Evolutionary conservation across 35 echinoderm and acorn worm species (phyloP).

Genomic region (Ophioderma brevispina): DNA sequence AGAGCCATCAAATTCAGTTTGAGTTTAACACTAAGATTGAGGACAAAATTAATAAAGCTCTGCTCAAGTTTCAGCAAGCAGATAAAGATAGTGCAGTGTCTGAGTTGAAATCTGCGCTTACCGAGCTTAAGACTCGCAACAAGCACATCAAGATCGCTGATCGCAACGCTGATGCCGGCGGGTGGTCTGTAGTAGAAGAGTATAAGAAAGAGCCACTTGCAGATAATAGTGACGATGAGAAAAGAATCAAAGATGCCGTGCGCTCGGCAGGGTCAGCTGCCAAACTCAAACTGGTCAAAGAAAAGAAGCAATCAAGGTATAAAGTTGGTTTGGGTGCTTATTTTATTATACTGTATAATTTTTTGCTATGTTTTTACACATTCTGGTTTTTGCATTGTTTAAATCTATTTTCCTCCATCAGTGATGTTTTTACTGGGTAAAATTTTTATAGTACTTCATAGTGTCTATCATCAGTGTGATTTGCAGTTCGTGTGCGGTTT

Average conservation of each 20-base stretch:
- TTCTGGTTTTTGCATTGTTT: neutral
- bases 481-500: neutral
- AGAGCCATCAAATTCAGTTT: neutral
- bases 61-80: neutral
- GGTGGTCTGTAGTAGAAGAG: neutral
- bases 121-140: neutral
- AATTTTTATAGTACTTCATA: neutral
- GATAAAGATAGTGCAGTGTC: neutral
- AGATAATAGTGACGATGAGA: neutral
- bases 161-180: neutral
- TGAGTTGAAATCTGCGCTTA: neutral
- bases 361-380: neutral
- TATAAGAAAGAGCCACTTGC: neutral
- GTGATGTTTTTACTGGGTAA: neutral
- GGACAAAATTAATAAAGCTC: neutral
- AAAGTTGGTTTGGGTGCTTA: neutral
- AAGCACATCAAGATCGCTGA: neutral
- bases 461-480: neutral
- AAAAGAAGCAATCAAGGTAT: neutral
- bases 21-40: neutral
- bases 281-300: neutral
- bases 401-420: neutral
- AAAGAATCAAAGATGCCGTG: neutral
- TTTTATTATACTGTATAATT: too few species aligned
- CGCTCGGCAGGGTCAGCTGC: too few species aligned